A percentile compares a stretch with the other conserved stretches of the same genome.
Conservation (phyloP, 2,113 vertebrate genomes). For the Physeter macrocephalus region DNA sequence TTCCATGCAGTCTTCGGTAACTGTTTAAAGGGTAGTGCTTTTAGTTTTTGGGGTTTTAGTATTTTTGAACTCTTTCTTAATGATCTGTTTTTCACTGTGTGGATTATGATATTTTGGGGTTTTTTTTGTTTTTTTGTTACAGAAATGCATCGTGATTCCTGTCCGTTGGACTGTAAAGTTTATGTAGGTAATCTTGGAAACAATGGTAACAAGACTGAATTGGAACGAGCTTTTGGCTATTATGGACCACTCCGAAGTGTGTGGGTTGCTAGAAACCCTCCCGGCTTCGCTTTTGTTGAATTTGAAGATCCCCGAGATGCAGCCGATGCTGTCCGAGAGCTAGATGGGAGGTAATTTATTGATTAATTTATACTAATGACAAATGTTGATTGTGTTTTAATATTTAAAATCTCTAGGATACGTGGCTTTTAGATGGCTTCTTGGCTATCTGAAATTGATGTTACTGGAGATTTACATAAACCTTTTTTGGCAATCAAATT, state of each 20-base stretch:
- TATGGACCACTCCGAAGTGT: conserved; percentile 97
- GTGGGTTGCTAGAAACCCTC: conserved; percentile 97
- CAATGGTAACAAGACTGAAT: conserved; percentile 97
- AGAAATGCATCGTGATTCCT: conserved; percentile 91
- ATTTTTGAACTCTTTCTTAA: background rate
- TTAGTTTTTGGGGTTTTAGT: background rate
- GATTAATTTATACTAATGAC: background rate
- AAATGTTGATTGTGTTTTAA: background rate
- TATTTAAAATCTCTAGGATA: background rate
- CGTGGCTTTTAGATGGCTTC: background rate
- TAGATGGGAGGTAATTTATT: conserved; percentile 93
- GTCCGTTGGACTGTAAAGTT: conserved; percentile 98
- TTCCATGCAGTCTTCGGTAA: background rate
- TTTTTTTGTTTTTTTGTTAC: conserved; percentile 39
- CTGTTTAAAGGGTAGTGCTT: background rate
- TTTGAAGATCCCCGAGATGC: conserved; percentile 98
- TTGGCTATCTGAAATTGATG: background rate
- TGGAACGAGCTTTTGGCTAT: conserved; percentile 96
- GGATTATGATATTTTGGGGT: background rate
- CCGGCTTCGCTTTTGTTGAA: conserved; percentile 97
- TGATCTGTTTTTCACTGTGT: background rate
- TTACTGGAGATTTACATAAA: background rate
- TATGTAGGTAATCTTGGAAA: conserved; percentile 98
- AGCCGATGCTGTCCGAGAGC: conserved; percentile 95
- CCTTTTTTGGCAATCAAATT: background rate